Conservation (phyloP, 1,140 invertebrate species). For the Battus philenor region DNA sequence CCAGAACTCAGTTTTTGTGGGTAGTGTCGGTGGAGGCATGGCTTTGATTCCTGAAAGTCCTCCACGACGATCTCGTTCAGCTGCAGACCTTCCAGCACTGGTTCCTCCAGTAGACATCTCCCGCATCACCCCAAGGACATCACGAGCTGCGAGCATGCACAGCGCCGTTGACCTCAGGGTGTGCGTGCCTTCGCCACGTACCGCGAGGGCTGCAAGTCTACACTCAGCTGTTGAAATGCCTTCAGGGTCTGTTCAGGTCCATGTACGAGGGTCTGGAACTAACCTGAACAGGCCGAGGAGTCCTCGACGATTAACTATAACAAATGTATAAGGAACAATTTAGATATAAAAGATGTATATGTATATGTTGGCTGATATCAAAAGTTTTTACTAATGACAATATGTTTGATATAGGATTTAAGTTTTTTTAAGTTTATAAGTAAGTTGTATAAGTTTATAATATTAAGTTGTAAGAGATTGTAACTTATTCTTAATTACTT, state of each 20-base stretch:
- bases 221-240: constrained; percentile 59
- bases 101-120: constrained; percentile 75
- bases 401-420: too few relatives aligned
- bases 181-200: constrained; percentile 49
- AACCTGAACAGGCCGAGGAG: constrained; percentile 57
- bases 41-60: constrained; percentile 77
- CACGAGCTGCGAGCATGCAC: constrained; percentile 58
- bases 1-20: constrained; percentile 91
- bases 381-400: too few relatives aligned
- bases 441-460: too few relatives aligned
- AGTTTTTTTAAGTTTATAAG: too few relatives aligned
- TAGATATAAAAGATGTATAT: too few relatives aligned
- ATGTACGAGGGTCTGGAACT: constrained; percentile 49
- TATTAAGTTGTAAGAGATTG: too few relatives aligned
- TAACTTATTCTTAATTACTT: too few relatives aligned
- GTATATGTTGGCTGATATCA: too few relatives aligned
- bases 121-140: constrained; percentile 47
- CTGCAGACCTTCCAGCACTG: constrained; percentile 87
- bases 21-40: constrained; percentile 80
- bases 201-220: constrained; percentile 55
- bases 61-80: constrained; percentile 86
- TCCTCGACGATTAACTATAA: constrained; percentile 58
- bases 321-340: constrained; percentile 46
- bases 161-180: constrained; percentile 58
- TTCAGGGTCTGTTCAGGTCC: constrained; percentile 54